phyloP scores from a whole-genome alignment of 2,113 vertebrate genomes.

The Lophura nycthemera region DNA sequence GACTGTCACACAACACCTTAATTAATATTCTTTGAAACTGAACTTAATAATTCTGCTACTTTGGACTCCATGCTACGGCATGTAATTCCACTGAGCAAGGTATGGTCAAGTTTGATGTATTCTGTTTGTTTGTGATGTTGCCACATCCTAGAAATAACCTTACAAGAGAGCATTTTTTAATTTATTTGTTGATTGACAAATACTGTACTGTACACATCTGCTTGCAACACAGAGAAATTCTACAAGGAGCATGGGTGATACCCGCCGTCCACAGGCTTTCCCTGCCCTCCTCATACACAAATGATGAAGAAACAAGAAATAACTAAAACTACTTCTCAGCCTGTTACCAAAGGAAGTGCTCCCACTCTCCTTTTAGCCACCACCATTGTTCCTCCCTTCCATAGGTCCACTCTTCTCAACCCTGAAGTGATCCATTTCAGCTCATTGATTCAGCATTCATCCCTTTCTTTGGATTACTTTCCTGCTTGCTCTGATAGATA shows the following conservation, averaged over 20 bases:
- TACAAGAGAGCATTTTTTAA: not conserved
- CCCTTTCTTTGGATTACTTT: not conserved
- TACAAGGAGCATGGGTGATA: not conserved
- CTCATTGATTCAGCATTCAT: not conserved
- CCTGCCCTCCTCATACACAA: not conserved
- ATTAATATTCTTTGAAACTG: not conserved
- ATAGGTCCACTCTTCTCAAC: not conserved
- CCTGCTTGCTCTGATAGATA: not conserved
- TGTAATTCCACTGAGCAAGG: not conserved
- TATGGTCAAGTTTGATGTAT: not conserved
- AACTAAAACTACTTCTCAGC: not conserved
- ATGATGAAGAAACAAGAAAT: not conserved
- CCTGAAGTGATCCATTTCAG: not conserved
- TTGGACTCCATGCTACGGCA: not conserved
- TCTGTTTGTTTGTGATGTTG: not conserved
- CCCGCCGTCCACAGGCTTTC: not conserved
- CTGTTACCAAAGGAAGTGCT: not conserved
- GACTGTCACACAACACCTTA: not conserved
- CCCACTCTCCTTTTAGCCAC: not conserved
- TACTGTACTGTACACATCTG: not conserved
- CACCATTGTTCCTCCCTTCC: not conserved
- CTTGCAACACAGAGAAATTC: not conserved
- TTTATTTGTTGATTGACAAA: not conserved
- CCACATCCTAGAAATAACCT: not conserved
- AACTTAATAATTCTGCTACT: not conserved